These are phyloP conservation scores for Balanococcus diminutus DNA, from an alignment of 2,888 invertebrate genomes.

Conservation along the genomic window DNA sequence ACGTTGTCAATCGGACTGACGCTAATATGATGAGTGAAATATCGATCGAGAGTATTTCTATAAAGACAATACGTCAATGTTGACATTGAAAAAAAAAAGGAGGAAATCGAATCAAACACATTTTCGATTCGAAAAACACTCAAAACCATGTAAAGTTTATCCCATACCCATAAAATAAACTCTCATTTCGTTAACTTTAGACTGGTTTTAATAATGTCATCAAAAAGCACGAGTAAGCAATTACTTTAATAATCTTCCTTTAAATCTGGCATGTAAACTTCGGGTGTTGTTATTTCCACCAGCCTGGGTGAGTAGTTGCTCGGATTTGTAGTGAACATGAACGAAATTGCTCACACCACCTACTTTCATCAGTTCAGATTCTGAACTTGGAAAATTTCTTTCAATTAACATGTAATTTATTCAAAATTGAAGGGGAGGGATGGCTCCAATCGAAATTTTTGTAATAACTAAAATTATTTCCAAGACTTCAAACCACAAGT, in stretches of 20 bases:
- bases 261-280: not conserved
- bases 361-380: no score
- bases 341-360: no score
- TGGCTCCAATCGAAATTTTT: no score
- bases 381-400: no score
- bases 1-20: not conserved
- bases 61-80: not conserved
- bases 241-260: not conserved
- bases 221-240: not conserved
- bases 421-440: no score
- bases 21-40: not conserved
- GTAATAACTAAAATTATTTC: no score
- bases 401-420: no score
- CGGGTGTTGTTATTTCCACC: no score
- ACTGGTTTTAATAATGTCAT: not conserved
- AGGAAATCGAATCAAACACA: not conserved
- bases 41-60: not conserved
- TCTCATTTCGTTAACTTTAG: not conserved
- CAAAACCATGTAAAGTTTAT: not conserved
- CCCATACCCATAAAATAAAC: not conserved
- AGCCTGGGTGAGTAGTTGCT: no score
- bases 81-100: not conserved
- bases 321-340: no score
- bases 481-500: no score
- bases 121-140: not conserved